Base-by-base conservation (phyloP, 2,797 vertebrate species). In the Euphonia xanthogaster region DNA sequence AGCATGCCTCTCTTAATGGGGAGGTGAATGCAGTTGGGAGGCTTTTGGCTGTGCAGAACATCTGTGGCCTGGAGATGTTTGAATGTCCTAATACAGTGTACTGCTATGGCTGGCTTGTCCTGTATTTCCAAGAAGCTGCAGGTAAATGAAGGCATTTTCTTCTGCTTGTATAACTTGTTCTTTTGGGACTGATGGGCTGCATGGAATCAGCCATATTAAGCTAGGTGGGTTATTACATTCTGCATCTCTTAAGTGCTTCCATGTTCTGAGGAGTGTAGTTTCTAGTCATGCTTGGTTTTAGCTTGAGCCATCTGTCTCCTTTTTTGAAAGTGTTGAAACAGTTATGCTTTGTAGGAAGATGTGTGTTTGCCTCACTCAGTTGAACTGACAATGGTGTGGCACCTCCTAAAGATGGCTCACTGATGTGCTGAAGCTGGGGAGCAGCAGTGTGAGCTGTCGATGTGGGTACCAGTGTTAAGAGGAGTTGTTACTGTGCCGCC, bases 391-490 rank as follows among this genome's bases (percentile, higher is more conserved):
- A 0, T 28, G 18, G 28, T n/a, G 48, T 63, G 27, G 28, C 28
- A 6, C 45, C 65, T 89, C 33, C n/a, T 42, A 4, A 93, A 73
- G 40, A 35, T 14, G 28, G 42, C 16, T 79, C 7, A 1, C 3
- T 47, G 67, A 47, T 63, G 13, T 76, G 50, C 17, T 65, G 78
- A 47, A 62, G 54, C 7, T 40, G n/a, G 61, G 75, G n/a, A 51
- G 50, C 39, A 71, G 7, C 1, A 1, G 4, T 14, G 21, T 8
- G 12, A 88, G 17, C 30, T 72, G 18, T 44, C 0, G 0, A 7
- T 81, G 27, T 51, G 47, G 28, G 37, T 60, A 42, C 23, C 45
- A 35, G 9, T 19, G 20, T 66, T 62, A 55, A 51, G 72, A 53
- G 45, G 30, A 65, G 19, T 58, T 65, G n/a, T 88, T 89, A 23